A percentile compares a stretch with the other conserved stretches of the same genome.
phyloP scores from a whole-genome alignment of 2,797 vertebrate genomes.

The Phoeniculus purpureus region DNA sequence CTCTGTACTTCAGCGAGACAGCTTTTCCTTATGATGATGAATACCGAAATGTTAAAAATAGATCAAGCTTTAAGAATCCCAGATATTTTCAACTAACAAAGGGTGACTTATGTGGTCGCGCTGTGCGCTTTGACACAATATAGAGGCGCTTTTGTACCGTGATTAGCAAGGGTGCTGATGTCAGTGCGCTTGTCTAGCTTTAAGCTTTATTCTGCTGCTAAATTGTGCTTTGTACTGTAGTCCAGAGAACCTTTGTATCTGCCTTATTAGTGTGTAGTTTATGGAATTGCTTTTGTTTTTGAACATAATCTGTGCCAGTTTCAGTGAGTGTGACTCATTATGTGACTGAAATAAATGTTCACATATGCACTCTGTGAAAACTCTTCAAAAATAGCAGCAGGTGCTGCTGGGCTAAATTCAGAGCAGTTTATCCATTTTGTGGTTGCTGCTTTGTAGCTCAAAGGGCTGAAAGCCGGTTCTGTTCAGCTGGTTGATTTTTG shows the following conservation, averaged over 20 bases:
- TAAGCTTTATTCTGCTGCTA: conserved; percentile 85
- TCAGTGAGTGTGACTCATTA: conserved; percentile 79
- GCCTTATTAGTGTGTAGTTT: conserved; percentile 81
- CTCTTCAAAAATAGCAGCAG: conserved; percentile 75
- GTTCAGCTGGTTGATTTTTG: conserved; percentile 1
- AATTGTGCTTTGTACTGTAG: conserved; percentile 89
- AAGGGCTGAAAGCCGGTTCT: conserved; percentile 28
- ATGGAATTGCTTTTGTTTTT: conserved; percentile 84
- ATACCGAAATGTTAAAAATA: conserved; percentile 89
- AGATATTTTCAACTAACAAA: conserved; percentile 95
- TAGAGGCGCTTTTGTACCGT: conserved; percentile 91
- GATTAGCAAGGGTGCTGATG: conserved; percentile 88
- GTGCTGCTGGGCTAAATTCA: conserved; percentile 73
- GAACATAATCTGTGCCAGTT: conserved; percentile 75
- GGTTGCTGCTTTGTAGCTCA: conserved; percentile 56
- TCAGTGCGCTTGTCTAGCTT: conserved; percentile 85
- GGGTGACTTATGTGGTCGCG: conserved; percentile 87
- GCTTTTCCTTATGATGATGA: conserved; percentile 36
- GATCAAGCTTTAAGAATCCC: conserved; percentile 90
- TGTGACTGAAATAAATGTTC: conserved; percentile 76
- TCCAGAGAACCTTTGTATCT: conserved; percentile 84
- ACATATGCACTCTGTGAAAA: conserved; percentile 70
- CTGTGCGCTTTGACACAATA: conserved; percentile 81
- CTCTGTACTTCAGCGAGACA: conserved; percentile 26
- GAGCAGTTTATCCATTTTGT: conserved; percentile 35